Evolutionary conservation across 2,113 vertebrate species (phyloP), one percentile per base, ranked within the genome.

Genomic region (Xenopus laevis): DNA sequence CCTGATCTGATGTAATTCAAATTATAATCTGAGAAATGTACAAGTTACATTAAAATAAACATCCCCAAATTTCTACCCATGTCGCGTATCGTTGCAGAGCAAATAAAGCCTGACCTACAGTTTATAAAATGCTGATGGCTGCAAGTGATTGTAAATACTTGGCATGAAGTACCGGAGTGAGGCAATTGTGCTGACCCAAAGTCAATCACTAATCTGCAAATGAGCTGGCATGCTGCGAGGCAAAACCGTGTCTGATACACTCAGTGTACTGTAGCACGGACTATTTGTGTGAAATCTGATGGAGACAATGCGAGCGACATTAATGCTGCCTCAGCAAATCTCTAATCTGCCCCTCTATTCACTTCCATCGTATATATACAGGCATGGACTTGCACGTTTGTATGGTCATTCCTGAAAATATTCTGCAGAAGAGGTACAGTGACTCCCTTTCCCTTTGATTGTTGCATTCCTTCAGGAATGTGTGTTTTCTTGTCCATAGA

Each of bases 281-380:
- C 93, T 90, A 93, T 95, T 93, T 89, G 90, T 85, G 79, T 81
- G 87, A 84, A 83, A 83, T 83, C 84, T 89, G 79, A 85, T 55
- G 89, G 87, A 85, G 78, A 84, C 86, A 93, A 94, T 94, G 79
- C 79, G 72, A 81, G 45, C 66, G 91, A 94, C 91, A 91, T 89
- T 88, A 80, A 81, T 92, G 92, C 95, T 93, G 91, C 78, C 83
- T 95, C 93, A 92, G 94, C 94, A 87, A 82, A 78, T 80, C 44
- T 83, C 33, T 12, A 79, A 91, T 92, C 88, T 93, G 93, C 93
- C 94, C 91, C 78, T 82, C 88, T 92, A 91, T 84, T 83, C 91
- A 92, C 86, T 91, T 86, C 85, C 68, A 1, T 78, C 86, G 84
- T 92, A 93, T 95, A 95, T 94, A 95, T 93, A 93, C 89, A 82